Evolutionary conservation across 1,140 invertebrate genomes (phyloP).

Genomic region (Drepana arcuata): DNA sequence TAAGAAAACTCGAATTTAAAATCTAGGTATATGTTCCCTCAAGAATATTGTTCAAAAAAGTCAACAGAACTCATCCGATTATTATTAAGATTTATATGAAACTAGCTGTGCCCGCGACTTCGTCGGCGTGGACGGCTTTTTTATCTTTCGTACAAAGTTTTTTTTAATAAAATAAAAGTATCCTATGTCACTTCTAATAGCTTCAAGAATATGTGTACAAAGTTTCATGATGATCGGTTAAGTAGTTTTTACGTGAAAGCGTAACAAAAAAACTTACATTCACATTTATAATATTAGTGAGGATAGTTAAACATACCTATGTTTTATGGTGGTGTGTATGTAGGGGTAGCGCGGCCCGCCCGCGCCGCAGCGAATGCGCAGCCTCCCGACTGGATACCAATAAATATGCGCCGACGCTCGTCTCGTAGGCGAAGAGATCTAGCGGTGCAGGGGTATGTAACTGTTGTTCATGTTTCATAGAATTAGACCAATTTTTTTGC

Average conservation of each 20-base stretch:
- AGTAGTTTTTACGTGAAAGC: neutral
- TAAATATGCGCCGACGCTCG: conserved; percentile 56
- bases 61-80: too few species aligned
- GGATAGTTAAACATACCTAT: neutral
- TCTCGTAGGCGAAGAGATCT: conserved; percentile 25
- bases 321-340: neutral
- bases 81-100: too few species aligned
- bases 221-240: too few species aligned
- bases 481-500: neutral
- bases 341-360: conserved; percentile 46
- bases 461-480: neutral
- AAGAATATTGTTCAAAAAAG: too few species aligned
- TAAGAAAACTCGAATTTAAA: too few species aligned
- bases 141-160: too few species aligned
- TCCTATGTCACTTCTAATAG: too few species aligned
- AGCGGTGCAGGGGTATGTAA: conserved; percentile 22
- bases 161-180: too few species aligned
- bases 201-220: too few species aligned
- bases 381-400: conserved; percentile 27
- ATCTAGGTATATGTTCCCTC: too few species aligned
- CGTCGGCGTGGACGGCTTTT: too few species aligned
- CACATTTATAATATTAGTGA: neutral
- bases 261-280: neutral
- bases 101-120: too few species aligned
- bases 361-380: conserved; percentile 42